Percentiles rank a stretch among this genome's conserved stretches.
Evolutionary conservation across 2,888 invertebrate species (phyloP).

Genomic region (Oligia fasciuncula): DNA sequence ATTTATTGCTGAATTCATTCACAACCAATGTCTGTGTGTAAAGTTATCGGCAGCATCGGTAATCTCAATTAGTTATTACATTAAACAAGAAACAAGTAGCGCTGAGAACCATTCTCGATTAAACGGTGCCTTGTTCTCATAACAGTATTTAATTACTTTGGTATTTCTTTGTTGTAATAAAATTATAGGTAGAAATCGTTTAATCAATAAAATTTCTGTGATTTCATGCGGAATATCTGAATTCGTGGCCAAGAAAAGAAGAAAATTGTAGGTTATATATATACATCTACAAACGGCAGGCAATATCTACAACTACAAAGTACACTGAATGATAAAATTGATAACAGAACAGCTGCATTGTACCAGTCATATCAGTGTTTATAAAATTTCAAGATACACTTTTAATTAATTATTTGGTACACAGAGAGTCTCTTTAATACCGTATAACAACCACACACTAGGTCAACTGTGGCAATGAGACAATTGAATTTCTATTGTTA

Average conservation of each 20-base stretch:
- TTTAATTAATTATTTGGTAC: conserved; percentile 6
- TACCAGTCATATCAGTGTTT: conserved; percentile 10
- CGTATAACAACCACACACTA: not conserved
- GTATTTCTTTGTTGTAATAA: not conserved
- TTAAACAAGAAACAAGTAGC: conserved; percentile 32
- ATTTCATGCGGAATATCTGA: not conserved
- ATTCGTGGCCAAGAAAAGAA: conserved; percentile 28
- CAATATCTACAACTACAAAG: conserved; percentile 1
- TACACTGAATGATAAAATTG: conserved; percentile 9
- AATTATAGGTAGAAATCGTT: conserved; percentile 1
- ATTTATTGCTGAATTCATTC: conserved; percentile 63
- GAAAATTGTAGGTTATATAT: not conserved
- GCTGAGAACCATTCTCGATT: conserved; percentile 24
- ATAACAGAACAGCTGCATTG: not conserved
- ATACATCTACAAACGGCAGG: conserved; percentile 4
- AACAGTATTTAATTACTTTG: conserved; percentile 3
- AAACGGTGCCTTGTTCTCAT: conserved; percentile 12
- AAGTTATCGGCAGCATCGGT: conserved; percentile 30
- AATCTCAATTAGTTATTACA: conserved; percentile 31
- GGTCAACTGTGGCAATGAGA: no score
- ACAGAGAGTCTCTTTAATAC: not conserved
- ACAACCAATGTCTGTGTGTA: conserved; percentile 60
- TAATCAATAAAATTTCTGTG: conserved; percentile 18
- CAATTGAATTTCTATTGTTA: no score
- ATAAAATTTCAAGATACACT: conserved; percentile 4